Evolutionary conservation across 53 echinoderm and acorn worm species (phyloP), one percentile per base, ranked within the genome.

Genomic region (Apostichopus leukothele): DNA sequence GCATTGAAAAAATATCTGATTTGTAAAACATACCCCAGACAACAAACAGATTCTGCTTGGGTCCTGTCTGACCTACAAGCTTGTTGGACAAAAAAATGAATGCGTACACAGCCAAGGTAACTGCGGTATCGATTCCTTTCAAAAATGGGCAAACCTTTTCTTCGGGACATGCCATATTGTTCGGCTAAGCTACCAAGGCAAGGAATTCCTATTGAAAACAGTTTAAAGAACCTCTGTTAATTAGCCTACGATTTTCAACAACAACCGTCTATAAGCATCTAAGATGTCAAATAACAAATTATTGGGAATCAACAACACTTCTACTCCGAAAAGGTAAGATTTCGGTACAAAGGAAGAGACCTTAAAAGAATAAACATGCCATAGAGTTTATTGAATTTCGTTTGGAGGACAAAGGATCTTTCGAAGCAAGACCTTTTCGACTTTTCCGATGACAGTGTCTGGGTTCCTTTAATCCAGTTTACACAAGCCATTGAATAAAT

Each of bases 401-500:
- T 39, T 39, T 39, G 39, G 39, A 39, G 39, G 39, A 39, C 39
- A 39, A 39, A 39, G 39, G 39, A 39, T 2, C 39, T 39, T 39
- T 39, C 39, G 39, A 39, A 39, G 39, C 39, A 39, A 39, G 39
- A 39, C 39, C 39, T 39, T 39, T 39, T 39, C 39, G 39, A 39
- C 39, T 39, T 39, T 39, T 39, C 39, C 39, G 39, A 39, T 39
- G 39, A 3, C 39, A 39, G 39, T 39, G 39, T 39, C 39, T 39
- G 39, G 39, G 39, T 39, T 39, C 39, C 39, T 39, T 39, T 39
- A 39, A 39, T 57, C 57, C 10, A 57, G 71, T 6, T 6, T 54
- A 55, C 81, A 81, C 53, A 81, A 81, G 81, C 81, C 81, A 81
- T 81, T 81, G 55, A 81, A 81, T 81, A 81, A 81, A 81, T 81